These are phyloP conservation scores for Girardia tigrina DNA, from an alignment of 2,888 invertebrate genomes.

Conservation along the genomic window DNA sequence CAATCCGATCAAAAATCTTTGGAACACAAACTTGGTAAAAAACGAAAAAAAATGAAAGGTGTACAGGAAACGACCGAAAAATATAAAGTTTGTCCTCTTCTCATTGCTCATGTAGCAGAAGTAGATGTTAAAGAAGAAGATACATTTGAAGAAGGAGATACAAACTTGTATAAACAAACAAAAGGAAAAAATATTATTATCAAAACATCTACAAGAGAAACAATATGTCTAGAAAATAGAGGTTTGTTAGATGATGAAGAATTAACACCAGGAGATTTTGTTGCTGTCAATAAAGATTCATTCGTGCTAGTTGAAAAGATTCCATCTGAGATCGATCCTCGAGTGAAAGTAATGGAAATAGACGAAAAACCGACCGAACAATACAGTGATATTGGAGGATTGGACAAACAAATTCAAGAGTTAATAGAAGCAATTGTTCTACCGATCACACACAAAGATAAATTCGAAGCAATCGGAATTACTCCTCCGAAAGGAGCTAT, in stretches of 20 bases:
- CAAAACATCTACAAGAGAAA: constrained; percentile 55
- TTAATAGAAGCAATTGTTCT: not conserved
- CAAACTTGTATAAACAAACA: not conserved
- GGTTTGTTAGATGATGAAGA: constrained; percentile 94
- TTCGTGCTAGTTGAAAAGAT: not conserved
- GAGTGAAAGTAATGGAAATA: not conserved
- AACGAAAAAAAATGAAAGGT: not conserved
- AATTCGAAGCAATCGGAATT: not conserved
- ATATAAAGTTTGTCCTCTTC: not conserved
- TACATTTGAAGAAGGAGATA: not conserved
- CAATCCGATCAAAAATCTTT: not conserved
- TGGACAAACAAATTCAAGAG: not conserved
- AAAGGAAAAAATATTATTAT: not conserved
- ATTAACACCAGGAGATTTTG: constrained; percentile 77
- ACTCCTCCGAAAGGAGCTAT: not conserved
- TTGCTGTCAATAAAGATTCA: constrained; percentile 39
- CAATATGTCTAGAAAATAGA: constrained; percentile 93
- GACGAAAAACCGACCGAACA: not conserved
- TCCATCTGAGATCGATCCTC: not conserved
- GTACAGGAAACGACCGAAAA: not conserved
- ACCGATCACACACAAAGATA: not conserved
- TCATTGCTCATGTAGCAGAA: not conserved
- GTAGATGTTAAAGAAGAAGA: not conserved
- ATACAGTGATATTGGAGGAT: not conserved
- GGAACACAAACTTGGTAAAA: not conserved